Conservation (phyloP, 2,888 invertebrate genomes). For the Chrysodeixis includens region DNA sequence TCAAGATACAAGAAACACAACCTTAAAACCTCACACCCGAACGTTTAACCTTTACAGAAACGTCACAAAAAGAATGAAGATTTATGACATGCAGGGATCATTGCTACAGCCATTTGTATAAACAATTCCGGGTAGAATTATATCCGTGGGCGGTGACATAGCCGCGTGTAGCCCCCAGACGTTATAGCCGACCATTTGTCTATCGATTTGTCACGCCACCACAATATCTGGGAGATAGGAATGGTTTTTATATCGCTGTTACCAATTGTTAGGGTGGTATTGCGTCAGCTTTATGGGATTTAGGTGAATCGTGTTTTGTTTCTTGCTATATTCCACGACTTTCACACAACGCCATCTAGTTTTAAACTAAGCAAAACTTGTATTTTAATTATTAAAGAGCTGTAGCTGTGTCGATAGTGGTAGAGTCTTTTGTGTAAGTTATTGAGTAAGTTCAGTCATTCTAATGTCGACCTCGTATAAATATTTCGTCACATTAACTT, state of each 20-base stretch:
- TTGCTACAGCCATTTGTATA: constrained; percentile 1
- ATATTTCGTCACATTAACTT: too few species aligned
- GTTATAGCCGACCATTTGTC: constrained; percentile 48
- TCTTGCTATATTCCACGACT: too few species aligned
- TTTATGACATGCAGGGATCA: constrained; percentile 24
- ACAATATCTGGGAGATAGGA: constrained; percentile 37
- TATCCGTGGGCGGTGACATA: constrained; percentile 29
- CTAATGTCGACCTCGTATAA: too few species aligned
- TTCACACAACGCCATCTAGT: too few species aligned
- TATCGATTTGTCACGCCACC: constrained; percentile 41
- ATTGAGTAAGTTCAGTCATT: too few species aligned
- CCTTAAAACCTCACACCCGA: neutral
- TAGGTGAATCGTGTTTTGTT: neutral
- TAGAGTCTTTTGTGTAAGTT: too few species aligned
- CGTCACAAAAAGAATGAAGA: neutral
- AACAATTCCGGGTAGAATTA: constrained; percentile 28
- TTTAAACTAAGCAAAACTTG: too few species aligned
- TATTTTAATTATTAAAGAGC: too few species aligned
- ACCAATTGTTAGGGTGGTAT: constrained; percentile 20
- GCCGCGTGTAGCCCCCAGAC: constrained; percentile 24
- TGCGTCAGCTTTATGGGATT: constrained; percentile 11
- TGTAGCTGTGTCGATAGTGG: too few species aligned
- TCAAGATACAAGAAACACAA: too few species aligned
- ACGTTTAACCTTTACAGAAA: neutral
- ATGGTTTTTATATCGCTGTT: constrained; percentile 24